These are phyloP conservation scores for Antheraea pernyi DNA, from an alignment of 1,140 invertebrate species.

Conservation along the genomic window DNA sequence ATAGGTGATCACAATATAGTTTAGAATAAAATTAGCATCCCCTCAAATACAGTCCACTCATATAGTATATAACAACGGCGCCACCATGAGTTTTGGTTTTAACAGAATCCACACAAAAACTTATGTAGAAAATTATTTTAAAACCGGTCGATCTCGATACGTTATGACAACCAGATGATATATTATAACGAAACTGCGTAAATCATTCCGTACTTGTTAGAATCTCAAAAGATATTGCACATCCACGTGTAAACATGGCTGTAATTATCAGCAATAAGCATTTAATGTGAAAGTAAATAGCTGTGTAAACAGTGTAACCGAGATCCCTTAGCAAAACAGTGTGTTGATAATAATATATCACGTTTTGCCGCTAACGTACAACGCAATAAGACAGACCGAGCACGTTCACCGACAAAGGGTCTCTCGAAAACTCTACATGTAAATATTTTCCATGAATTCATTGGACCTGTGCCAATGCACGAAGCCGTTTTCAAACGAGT, in stretches of 20 bases:
- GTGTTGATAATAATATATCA: slow-evolving; percentile 9
- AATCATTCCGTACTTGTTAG: neutral
- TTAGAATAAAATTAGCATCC: too few relatives aligned
- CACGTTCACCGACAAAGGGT: slow-evolving; percentile 36
- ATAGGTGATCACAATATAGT: too few relatives aligned
- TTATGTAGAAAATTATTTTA: too few relatives aligned
- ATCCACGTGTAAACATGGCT: neutral
- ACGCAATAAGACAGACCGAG: slow-evolving; percentile 29
- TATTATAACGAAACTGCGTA: neutral
- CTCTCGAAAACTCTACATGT: slow-evolving; percentile 23
- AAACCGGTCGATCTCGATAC: too few relatives aligned
- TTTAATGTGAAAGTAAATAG: slow-evolving; percentile 12
- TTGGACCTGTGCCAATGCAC: slow-evolving; percentile 34
- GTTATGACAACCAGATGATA: too few relatives aligned
- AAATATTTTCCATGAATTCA: slow-evolving; percentile 36
- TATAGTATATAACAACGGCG: too few relatives aligned
- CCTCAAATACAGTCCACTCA: too few relatives aligned
- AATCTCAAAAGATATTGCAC: neutral
- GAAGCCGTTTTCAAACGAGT: slow-evolving; percentile 23
- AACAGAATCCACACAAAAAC: too few relatives aligned
- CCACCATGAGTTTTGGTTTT: too few relatives aligned
- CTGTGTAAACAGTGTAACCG: neutral
- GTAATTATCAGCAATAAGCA: slow-evolving; percentile 8
- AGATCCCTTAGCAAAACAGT: slow-evolving; percentile 8
- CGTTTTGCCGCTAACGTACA: slow-evolving; percentile 24